Evolutionary conservation across 2,888 invertebrate genomes (phyloP).

Genomic region (Sclerodermus sp.): DNA sequence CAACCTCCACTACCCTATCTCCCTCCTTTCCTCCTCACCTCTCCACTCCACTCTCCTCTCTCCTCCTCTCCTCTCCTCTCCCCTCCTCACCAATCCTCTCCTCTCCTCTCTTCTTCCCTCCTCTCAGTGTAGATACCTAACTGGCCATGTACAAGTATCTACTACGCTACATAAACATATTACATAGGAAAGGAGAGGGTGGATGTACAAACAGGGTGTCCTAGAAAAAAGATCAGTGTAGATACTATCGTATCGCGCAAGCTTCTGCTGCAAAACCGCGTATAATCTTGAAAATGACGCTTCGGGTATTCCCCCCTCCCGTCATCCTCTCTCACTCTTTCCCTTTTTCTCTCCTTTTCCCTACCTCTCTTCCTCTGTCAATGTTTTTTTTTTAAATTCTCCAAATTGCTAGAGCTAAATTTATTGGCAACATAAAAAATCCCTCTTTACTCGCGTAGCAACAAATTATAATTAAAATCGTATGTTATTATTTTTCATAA

Average conservation of each 20-base stretch:
- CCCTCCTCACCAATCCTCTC: too few species aligned
- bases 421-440: too few species aligned
- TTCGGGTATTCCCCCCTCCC: not conserved
- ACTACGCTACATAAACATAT: constrained; percentile 44
- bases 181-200: constrained; percentile 27
- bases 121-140: constrained; percentile 29
- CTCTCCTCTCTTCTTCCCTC: constrained; percentile 5
- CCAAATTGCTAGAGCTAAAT: too few species aligned
- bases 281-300: too few species aligned
- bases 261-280: too few species aligned
- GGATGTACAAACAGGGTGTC: constrained; percentile 36
- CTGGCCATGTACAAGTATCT: constrained; percentile 34
- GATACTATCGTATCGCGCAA: too few species aligned
- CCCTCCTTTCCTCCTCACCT: constrained; percentile 11
- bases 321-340: not conserved
- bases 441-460: too few species aligned
- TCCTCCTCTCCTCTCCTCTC: constrained; percentile 26
- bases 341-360: not conserved
- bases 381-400: too few species aligned
- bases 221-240: constrained; percentile 27
- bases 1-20: too few species aligned
- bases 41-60: constrained; percentile 20
- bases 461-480: too few species aligned
- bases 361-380: not conserved
- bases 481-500: too few species aligned